Evolutionary conservation across 2,797 vertebrate genomes (phyloP).

Genomic region (Lacerta bilineata): DNA sequence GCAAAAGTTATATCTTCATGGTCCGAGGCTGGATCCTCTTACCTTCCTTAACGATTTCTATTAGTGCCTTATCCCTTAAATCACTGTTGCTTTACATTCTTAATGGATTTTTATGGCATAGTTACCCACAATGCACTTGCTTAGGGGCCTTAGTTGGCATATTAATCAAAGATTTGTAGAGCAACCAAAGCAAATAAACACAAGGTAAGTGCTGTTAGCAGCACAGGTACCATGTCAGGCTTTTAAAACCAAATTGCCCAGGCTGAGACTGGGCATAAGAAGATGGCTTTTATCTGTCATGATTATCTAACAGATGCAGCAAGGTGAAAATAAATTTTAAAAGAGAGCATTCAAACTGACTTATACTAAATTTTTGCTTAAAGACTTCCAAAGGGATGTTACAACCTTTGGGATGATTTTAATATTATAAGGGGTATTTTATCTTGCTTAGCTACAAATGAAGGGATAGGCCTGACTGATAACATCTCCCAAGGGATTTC

Average conservation of each 20-base stretch:
- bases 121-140: conserved; percentile 49
- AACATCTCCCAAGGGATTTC: conserved; percentile 42
- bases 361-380: conserved; percentile 28
- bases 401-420: conserved; percentile 60
- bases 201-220: conserved; percentile 52
- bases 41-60: conserved; percentile 57
- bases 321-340: conserved; percentile 69
- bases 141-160: conserved; percentile 27
- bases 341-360: conserved; percentile 58
- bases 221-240: conserved; percentile 46
- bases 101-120: conserved; percentile 38
- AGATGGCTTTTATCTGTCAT: conserved; percentile 59
- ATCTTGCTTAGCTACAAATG: conserved; percentile 54
- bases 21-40: conserved; percentile 44
- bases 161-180: conserved; percentile 68
- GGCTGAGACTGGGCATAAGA: conserved; percentile 49
- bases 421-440: conserved; percentile 58
- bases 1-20: conserved; percentile 58
- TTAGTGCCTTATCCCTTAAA: conserved; percentile 55
- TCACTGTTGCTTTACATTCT: conserved; percentile 44
- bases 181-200: conserved; percentile 56
- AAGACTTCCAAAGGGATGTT: conserved; percentile 49
- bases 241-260: conserved; percentile 72
- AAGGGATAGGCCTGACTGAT: conserved; percentile 54
- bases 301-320: conserved; percentile 63